phyloP scores from a whole-genome alignment of 2,797 vertebrate genomes.

The Tachyglossus aculeatus region DNA sequence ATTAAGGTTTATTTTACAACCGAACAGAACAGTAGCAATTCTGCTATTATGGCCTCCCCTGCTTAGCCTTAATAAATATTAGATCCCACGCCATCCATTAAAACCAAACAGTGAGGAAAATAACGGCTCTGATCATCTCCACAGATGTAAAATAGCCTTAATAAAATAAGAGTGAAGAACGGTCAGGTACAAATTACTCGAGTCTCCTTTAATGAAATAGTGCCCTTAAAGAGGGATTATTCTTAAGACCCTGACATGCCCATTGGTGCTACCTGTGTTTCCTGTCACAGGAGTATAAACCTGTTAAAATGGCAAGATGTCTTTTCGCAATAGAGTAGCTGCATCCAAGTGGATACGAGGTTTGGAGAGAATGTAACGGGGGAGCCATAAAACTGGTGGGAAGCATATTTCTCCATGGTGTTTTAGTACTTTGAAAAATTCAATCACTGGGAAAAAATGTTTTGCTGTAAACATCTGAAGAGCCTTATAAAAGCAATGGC shows the following conservation, averaged over 20 bases:
- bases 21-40: constrained; percentile 63
- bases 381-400: constrained; percentile 77
- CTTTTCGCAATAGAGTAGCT: constrained; percentile 70
- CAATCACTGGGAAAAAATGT: constrained; percentile 75
- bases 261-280: constrained; percentile 37
- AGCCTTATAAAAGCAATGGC: constrained; percentile 71
- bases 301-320: constrained; percentile 62
- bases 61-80: constrained; percentile 68
- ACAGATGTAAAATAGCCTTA: constrained; percentile 69
- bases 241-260: constrained; percentile 58
- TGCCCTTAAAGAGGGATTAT: constrained; percentile 64
- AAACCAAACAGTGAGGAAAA: constrained; percentile 68
- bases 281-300: constrained; percentile 60
- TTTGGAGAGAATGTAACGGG: constrained; percentile 71
- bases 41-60: constrained; percentile 59
- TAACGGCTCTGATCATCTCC: constrained; percentile 59
- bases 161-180: constrained; percentile 70
- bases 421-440: constrained; percentile 80
- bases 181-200: constrained; percentile 70
- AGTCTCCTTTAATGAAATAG: constrained; percentile 70
- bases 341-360: constrained; percentile 74
- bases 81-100: constrained; percentile 59
- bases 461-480: constrained; percentile 76
- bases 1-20: constrained; percentile 72
- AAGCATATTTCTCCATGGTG: constrained; percentile 78